phyloP scores from a whole-genome alignment of 2,888 invertebrate genomes.

The Latheticus oryzae region DNA sequence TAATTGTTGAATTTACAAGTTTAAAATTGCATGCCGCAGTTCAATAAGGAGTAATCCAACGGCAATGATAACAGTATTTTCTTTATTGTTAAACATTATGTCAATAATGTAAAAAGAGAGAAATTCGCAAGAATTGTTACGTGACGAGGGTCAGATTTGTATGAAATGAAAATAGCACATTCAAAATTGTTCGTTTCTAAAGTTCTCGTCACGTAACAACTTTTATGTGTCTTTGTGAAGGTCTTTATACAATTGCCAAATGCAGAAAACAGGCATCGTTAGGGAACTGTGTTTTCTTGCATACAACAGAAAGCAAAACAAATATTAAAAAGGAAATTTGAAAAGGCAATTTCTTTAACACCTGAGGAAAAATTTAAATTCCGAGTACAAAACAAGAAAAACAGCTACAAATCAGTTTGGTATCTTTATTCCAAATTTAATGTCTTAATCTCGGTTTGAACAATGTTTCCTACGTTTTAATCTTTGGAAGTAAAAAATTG shows the following conservation, averaged over 20 bases:
- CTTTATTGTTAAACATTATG: conserved; percentile 29
- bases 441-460: no score
- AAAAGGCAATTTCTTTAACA: no score
- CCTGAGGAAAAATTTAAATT: no score
- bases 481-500: no score
- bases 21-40: conserved; percentile 9
- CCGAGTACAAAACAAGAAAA: no score
- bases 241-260: conserved; percentile 14
- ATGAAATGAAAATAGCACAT: conserved; percentile 31
- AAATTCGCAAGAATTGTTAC: conserved; percentile 22
- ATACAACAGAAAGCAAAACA: no score
- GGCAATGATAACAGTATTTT: conserved; percentile 19
- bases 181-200: conserved; percentile 27
- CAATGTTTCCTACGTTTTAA: no score
- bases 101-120: conserved; percentile 30
- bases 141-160: conserved; percentile 36
- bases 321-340: no score
- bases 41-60: conserved; percentile 7
- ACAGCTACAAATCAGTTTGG: no score
- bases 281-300: background rate
- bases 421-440: no score
- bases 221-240: conserved; percentile 17
- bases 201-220: conserved; percentile 33
- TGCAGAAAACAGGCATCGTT: conserved; percentile 5
- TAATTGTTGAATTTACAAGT: conserved; percentile 3